Base-by-base conservation (phyloP, 2,797 vertebrate species). In the Anguilla anguilla region DNA sequence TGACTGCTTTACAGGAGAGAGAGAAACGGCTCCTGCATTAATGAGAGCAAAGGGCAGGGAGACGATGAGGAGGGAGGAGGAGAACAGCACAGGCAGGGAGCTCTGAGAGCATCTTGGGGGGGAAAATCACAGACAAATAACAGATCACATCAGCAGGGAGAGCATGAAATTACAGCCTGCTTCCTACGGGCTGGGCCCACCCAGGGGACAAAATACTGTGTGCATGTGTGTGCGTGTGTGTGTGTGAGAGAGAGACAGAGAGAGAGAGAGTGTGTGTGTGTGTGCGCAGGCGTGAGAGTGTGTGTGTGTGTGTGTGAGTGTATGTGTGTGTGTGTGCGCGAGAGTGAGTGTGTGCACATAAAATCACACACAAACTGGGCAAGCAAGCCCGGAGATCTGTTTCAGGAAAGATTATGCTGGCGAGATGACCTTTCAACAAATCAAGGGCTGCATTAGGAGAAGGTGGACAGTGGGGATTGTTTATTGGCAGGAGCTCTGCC, bases 91-190 rank as follows among this genome's bases (percentile, higher is more conserved):
- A 72, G 67, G 31, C 31, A 35, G 72, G 69, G 81, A 82, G n/a
- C 85, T 77, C 43, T 43, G 28, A 57, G 72, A 88, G 39, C 19
- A 67, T 74, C 69, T 77, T 57, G 57, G 13, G 43, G 82, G 13
- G 51, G 81, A 28, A 83, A 55, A 31, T 49, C 22, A n/a, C n/a
- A 0, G 82, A 84, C 11, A 84, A 84, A 84, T 31, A 57, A 81
- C 72, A 51, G 87, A 85, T 88, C 87, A 85, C 89, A 90, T 91
- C 87, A 89, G 89, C 88, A 61, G 86, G 89, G 89, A 89, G 89
- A 88, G 85, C 89, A 91, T 90, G 89, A 88, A 92, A 91, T 93
- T 91, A 91, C 91, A 92, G 88, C 82, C 84, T 72, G 74, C 86
- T 86, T 86, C 85, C 89, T 74, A 72, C 64, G 84, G 79, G 87